Evolutionary conservation across 2,113 vertebrate genomes (phyloP), one percentile per base, ranked within the genome.

Genomic region (Oreochromis niloticus): DNA sequence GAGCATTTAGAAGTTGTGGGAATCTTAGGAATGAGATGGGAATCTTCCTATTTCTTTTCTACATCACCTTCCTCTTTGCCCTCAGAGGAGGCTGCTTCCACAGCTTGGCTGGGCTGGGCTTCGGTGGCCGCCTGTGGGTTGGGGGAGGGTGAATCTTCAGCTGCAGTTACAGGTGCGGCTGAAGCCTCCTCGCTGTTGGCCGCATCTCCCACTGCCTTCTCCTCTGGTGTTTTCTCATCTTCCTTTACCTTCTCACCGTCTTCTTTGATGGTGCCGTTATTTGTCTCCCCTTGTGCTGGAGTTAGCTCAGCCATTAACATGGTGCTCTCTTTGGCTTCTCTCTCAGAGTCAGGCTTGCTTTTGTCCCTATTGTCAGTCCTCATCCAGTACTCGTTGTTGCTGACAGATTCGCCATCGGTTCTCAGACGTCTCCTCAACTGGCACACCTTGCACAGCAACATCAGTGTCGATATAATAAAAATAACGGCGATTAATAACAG

Each of bases 381-480:
- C 41, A 52, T 8, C 32, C 55, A 78, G 86, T 84, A 86, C 6
- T 86, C 87, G 1, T 79, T 12, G 85, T 30, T 82, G 88, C 81
- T 89, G 83, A 88, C 54, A 82, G 91, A 78, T 32, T 94, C 91
- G 0, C 2, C 2, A 16, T 87, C 6, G 57, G n/a, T n/a, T 43
- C 52, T 86, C 81, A 93, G 9, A 32, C 17, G 68, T 46, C 39
- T 75, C 48, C 27, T 89, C 85, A 93, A 12, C 30, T 82, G 84
- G 19, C 90, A 94, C 39, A 94, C 79, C 78, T 88, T 95, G 0
- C 63, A 93, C 0, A 80, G 5, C 85, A 95, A 17, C 4, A 84
- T 0, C 16, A 89, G 2, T 5, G 54, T 80, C 3, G 30, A 88
- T 27, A 92, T 1, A 43, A 96, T 81, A 24, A 93, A 82, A 27